phyloP scores from a whole-genome alignment of 2,113 vertebrate genomes.

The Rhineura floridana region DNA sequence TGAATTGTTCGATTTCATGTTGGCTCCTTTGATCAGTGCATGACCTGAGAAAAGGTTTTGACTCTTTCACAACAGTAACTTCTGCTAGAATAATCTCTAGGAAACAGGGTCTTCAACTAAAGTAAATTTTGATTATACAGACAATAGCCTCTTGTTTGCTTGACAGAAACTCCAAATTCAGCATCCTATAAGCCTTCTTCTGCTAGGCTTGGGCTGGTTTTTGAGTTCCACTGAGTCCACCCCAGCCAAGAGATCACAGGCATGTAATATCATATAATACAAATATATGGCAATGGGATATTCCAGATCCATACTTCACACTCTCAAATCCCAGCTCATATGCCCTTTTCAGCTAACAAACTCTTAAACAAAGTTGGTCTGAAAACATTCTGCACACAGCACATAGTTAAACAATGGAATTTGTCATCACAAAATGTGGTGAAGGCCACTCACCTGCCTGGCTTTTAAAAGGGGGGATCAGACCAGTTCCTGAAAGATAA shows the following conservation, averaged over 20 bases:
- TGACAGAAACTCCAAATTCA: background rate
- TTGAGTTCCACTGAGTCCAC: background rate
- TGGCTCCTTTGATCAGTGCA: background rate
- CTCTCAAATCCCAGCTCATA: background rate
- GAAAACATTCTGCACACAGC: background rate
- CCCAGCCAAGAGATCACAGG: background rate
- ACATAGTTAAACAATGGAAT: background rate
- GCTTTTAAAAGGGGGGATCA: too few relatives aligned
- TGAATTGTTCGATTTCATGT: background rate
- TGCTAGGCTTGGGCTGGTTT: background rate
- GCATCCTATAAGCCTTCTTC: background rate
- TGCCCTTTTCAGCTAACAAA: background rate
- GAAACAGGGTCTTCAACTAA: background rate
- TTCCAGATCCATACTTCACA: too few relatives aligned
- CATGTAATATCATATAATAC: background rate
- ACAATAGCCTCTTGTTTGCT: conserved; percentile 9
- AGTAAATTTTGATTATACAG: conserved; percentile 1
- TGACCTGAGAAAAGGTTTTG: background rate
- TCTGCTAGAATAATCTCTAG: background rate
- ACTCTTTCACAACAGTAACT: background rate
- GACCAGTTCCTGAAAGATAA: too few relatives aligned
- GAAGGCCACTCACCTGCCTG: too few relatives aligned
- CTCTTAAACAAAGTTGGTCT: background rate
- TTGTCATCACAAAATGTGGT: too few relatives aligned
- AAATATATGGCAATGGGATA: background rate